Evolutionary conservation across 2,888 invertebrate genomes (phyloP).

Genomic region (Drosophila peninsularis): DNA sequence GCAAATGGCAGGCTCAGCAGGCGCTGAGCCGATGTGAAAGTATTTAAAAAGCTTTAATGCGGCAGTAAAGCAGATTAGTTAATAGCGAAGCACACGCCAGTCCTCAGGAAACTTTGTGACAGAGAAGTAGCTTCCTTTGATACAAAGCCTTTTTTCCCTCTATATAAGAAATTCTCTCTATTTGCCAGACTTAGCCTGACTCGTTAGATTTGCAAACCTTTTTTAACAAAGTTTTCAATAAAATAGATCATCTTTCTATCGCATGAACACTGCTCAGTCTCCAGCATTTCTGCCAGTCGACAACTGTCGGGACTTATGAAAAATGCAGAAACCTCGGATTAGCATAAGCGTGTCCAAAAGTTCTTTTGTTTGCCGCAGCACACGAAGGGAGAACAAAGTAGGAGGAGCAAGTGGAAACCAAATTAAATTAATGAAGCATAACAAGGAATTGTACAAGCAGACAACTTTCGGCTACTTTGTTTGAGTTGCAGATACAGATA

Average conservation of each 20-base stretch:
- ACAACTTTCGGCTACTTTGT: conserved; percentile 60
- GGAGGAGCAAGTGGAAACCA: conserved; percentile 51
- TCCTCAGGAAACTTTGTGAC: no score
- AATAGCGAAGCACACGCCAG: background rate
- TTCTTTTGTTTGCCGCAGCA: conserved; percentile 40
- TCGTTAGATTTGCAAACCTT: no score
- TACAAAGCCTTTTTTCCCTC: no score
- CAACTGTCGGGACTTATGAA: conserved; percentile 38
- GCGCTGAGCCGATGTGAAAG: background rate
- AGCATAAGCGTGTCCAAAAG: conserved; percentile 62
- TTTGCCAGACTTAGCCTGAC: background rate
- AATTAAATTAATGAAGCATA: conserved; percentile 74
- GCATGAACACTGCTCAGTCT: background rate
- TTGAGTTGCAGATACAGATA: conserved; percentile 50
- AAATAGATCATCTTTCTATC: background rate
- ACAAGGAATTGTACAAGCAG: conserved; percentile 49
- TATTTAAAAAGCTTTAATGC: background rate
- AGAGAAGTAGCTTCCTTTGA: background rate
- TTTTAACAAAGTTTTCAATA: background rate
- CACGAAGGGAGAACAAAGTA: conserved; percentile 2
- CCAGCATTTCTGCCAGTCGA: background rate
- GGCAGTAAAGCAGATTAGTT: background rate
- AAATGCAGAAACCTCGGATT: conserved; percentile 56
- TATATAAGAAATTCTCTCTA: background rate
- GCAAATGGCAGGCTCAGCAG: conserved; percentile 26